Conservation (phyloP, 2,113 vertebrate genomes). For the Embiotoca jacksoni region DNA sequence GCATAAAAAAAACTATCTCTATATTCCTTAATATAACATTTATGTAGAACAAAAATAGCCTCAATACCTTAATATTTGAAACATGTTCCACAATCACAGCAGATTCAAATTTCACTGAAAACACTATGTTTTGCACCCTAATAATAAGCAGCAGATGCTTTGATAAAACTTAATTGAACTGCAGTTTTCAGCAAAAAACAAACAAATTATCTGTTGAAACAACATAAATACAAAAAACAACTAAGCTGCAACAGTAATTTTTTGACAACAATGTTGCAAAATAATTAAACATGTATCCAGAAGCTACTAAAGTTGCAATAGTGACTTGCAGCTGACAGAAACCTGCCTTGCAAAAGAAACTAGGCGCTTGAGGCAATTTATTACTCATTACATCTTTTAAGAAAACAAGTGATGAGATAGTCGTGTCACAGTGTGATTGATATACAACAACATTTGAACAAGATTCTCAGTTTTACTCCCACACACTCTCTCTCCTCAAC, state of each 20-base stretch:
- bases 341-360: background rate
- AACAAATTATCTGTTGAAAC: no score
- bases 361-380: constrained; percentile 6
- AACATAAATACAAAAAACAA: background rate
- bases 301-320: background rate
- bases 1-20: no score
- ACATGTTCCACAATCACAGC: no score
- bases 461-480: background rate
- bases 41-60: no score
- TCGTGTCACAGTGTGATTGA: background rate
- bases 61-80: no score
- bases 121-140: no score
- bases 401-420: background rate
- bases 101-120: no score
- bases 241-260: background rate
- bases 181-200: no score
- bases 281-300: background rate
- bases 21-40: no score
- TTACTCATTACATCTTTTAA: background rate
- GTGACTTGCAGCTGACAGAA: background rate
- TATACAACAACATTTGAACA: background rate
- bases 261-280: no score
- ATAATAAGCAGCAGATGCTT: no score
- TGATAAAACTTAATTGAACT: no score
- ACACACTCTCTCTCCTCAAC: background rate